phyloP scores from a whole-genome alignment of 2,797 vertebrate species.

The Acrossocheilus wenchowensis region DNA sequence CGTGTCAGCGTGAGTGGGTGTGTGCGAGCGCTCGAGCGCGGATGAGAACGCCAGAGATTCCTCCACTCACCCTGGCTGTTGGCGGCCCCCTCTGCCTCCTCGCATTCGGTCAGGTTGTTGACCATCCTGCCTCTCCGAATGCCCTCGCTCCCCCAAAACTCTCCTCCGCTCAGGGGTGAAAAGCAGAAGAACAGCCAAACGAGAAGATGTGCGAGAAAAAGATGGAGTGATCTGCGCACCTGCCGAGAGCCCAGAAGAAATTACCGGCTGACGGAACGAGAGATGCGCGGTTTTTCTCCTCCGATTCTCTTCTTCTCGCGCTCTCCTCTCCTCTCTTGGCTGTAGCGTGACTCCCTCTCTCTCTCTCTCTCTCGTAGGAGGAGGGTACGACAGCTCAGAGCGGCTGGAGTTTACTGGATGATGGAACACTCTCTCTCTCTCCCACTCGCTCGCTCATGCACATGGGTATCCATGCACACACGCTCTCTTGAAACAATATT shows the following conservation, averaged over 20 bases:
- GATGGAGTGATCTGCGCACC: slow-evolving; percentile 45
- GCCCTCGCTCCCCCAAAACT: slow-evolving; percentile 65
- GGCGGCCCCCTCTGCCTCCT: slow-evolving; percentile 93
- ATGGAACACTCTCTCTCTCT: slow-evolving; percentile 60
- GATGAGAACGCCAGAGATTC: slow-evolving; percentile 68
- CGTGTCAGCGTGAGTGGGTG: slow-evolving; percentile 22
- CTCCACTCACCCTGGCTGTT: slow-evolving; percentile 91
- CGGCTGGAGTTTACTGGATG: slow-evolving; percentile 58
- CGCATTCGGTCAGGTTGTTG: slow-evolving; percentile 96
- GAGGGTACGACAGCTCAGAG: slow-evolving; percentile 79
- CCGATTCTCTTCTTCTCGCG: slow-evolving; percentile 47
- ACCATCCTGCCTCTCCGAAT: slow-evolving; percentile 85
- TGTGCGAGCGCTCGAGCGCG: slow-evolving; percentile 14
- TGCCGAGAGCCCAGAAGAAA: slow-evolving; percentile 42
- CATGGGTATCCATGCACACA: slow-evolving; percentile 30
- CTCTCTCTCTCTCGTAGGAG: slow-evolving; percentile 55
- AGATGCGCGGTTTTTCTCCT: slow-evolving; percentile 37
- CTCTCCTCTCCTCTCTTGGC: slow-evolving; percentile 49
- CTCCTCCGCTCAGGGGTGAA: slow-evolving; percentile 35
- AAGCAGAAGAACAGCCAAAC: slow-evolving; percentile 9
- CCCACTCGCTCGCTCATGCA: slow-evolving; percentile 6
- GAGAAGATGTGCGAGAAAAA: slow-evolving; percentile 38
- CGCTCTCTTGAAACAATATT: slow-evolving; percentile 22
- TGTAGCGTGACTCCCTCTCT: slow-evolving; percentile 52
- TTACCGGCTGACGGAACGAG: slow-evolving; percentile 26